phyloP scores from a whole-genome alignment of 2,888 invertebrate genomes.

The Eupithecia subumbrata region DNA sequence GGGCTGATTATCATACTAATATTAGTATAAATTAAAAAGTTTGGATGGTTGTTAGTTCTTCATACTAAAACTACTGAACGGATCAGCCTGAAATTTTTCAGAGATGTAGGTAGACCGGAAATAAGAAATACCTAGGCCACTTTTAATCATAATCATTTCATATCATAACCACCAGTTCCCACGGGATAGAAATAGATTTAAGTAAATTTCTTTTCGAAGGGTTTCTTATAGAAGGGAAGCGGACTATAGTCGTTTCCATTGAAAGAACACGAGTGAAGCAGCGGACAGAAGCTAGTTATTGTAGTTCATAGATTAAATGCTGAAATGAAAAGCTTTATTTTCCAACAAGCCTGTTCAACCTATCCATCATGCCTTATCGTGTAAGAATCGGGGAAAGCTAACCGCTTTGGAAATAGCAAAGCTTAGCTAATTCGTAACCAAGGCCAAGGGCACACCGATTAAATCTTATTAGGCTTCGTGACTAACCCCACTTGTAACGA shows the following conservation, averaged over 20 bases:
- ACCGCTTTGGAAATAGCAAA: conserved; percentile 36
- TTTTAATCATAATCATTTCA: too few species aligned
- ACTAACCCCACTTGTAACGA: conserved; percentile 28
- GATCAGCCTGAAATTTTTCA: background rate
- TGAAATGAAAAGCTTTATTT: conserved; percentile 5
- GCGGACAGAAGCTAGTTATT: background rate
- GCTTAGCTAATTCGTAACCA: conserved; percentile 37
- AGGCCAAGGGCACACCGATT: conserved; percentile 38
- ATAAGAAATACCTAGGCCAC: too few species aligned
- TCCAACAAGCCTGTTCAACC: conserved; percentile 6
- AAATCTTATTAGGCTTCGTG: conserved; percentile 37
- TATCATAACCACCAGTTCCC: too few species aligned
- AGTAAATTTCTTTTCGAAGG: too few species aligned
- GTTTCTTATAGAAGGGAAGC: too few species aligned
- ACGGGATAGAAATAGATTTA: background rate
- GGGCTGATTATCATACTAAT: background rate
- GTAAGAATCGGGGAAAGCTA: conserved; percentile 19
- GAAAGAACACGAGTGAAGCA: background rate
- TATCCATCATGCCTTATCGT: conserved; percentile 24
- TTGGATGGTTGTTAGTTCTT: too few species aligned
- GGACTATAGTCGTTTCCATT: background rate
- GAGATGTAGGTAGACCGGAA: too few species aligned
- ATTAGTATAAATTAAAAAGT: background rate
- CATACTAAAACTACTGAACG: background rate
- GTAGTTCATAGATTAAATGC: background rate